These are phyloP conservation scores for Drosophila kanekoi DNA, from an alignment of 2,888 invertebrate genomes.

Conservation along the genomic window DNA sequence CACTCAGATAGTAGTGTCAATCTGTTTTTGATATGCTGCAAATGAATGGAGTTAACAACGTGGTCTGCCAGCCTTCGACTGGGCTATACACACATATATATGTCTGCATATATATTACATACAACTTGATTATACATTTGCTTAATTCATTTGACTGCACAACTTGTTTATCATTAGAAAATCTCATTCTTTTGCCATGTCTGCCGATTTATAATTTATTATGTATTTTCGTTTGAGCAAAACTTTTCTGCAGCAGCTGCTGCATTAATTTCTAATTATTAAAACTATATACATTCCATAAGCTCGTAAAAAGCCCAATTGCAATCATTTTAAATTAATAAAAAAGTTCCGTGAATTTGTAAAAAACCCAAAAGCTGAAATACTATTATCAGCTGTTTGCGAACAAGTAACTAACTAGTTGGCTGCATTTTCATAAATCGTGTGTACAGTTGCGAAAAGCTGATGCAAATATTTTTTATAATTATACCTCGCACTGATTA, in stretches of 20 bases:
- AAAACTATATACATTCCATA: too few relatives aligned
- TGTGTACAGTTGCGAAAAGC: not conserved
- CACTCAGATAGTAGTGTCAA: constrained; percentile 55
- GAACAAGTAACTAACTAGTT: not conserved
- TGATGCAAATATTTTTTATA: not conserved
- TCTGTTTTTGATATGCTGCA: constrained; percentile 65
- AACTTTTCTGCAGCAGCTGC: not conserved
- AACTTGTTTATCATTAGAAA: constrained; percentile 23
- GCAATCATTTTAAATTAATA: too few relatives aligned
- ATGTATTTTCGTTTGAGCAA: not conserved
- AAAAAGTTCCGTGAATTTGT: not conserved
- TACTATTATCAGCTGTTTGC: constrained; percentile 3
- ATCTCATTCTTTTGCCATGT: constrained; percentile 3
- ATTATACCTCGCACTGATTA: not conserved
- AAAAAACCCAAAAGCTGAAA: not conserved
- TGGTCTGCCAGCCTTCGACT: constrained; percentile 14
- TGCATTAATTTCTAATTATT: not conserved
- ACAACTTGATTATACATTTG: constrained; percentile 7
- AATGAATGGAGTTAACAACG: constrained; percentile 70
- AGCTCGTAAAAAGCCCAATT: too few relatives aligned
- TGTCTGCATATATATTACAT: not conserved
- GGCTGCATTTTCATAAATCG: not conserved
- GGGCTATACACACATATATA: not conserved
- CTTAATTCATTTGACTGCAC: constrained; percentile 6
- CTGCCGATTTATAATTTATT: not conserved